Evolutionary conservation across 1,140 invertebrate species (phyloP).

Genomic region (Chymomyza costata): DNA sequence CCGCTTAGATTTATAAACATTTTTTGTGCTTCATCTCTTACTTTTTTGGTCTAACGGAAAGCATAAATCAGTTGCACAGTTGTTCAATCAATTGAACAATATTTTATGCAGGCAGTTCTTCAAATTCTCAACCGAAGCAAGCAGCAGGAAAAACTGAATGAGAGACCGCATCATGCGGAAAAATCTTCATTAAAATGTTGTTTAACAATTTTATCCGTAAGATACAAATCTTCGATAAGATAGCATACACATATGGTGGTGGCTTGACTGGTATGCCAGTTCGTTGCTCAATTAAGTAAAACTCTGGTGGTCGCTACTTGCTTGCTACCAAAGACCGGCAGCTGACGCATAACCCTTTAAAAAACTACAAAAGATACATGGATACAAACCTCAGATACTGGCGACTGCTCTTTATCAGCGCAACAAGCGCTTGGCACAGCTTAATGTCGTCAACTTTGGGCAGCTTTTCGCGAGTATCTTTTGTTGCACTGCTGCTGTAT

Average conservation of each 20-base stretch:
- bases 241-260: slow-evolving; percentile 31
- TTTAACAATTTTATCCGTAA: slow-evolving; percentile 65
- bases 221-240: slow-evolving; percentile 71
- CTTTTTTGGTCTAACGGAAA: slow-evolving; percentile 38
- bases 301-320: neutral
- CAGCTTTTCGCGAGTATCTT: slow-evolving; percentile 23
- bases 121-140: slow-evolving; percentile 7
- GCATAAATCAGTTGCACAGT: slow-evolving; percentile 36
- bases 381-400: slow-evolving; percentile 27
- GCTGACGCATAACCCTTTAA: slow-evolving; percentile 1
- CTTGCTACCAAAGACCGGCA: neutral
- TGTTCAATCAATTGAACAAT: slow-evolving; percentile 13
- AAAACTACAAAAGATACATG: slow-evolving; percentile 17
- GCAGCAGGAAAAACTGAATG: neutral
- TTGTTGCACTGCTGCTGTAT: slow-evolving; percentile 11
- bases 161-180: slow-evolving; percentile 26
- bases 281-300: slow-evolving; percentile 50
- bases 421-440: slow-evolving; percentile 41
- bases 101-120: slow-evolving; percentile 14
- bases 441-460: slow-evolving; percentile 65
- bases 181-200: slow-evolving; percentile 68
- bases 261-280: slow-evolving; percentile 5
- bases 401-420: slow-evolving; percentile 49
- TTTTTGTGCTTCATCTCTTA: slow-evolving; percentile 29
- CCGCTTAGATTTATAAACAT: slow-evolving; percentile 41